phyloP scores from a whole-genome alignment of 2,888 invertebrate genomes.

The Nephrotoma appendiculata region DNA sequence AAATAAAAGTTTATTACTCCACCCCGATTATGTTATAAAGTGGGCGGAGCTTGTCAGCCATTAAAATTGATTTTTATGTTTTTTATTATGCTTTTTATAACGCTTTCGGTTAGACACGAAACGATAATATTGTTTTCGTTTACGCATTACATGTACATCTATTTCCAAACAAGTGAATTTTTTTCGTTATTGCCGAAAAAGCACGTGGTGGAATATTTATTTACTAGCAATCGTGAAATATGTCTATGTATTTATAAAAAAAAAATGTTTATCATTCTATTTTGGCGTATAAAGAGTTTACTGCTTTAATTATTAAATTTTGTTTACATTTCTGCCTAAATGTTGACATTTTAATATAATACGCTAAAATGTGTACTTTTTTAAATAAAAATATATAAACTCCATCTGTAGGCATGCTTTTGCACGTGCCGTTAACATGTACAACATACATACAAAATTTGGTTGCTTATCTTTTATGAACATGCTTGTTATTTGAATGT shows the following conservation, averaged over 20 bases:
- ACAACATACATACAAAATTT: not conserved
- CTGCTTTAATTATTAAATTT: not conserved
- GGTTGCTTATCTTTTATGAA: not conserved
- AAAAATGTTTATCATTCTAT: not conserved
- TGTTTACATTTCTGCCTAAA: not conserved
- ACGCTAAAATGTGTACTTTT: not conserved
- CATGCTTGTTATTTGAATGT: not conserved
- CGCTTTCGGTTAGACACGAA: not conserved
- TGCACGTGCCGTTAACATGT: not conserved
- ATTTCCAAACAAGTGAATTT: not conserved
- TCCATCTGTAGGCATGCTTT: not conserved
- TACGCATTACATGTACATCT: not conserved
- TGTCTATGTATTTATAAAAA: not conserved
- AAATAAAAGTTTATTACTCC: conserved; percentile 4
- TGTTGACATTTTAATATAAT: not conserved
- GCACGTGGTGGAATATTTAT: not conserved
- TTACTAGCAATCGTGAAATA: not conserved
- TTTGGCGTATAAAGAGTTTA: not conserved
- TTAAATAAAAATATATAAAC: not conserved
- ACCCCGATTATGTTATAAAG: not conserved
- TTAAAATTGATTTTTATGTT: conserved; percentile 15
- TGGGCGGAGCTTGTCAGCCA: conserved; percentile 20
- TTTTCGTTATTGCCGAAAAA: not conserved
- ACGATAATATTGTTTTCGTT: not conserved
- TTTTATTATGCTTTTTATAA: not conserved